Conservation (phyloP, 2,113 vertebrate species). For the Chelonoidis abingdonii region DNA sequence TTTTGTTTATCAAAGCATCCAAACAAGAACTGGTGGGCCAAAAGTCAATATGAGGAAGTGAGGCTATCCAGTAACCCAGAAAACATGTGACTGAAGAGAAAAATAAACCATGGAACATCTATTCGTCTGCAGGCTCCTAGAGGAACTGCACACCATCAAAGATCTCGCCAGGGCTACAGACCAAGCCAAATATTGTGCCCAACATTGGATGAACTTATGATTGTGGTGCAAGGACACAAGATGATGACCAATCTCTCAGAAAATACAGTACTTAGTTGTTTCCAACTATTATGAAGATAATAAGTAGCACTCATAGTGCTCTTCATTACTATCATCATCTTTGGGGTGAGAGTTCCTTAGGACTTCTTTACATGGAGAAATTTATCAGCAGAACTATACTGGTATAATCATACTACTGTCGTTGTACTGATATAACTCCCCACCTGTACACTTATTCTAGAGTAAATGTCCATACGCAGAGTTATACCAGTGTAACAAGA, state of each 20-base stretch:
- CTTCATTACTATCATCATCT: slow-evolving; percentile 12
- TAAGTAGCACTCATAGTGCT: background rate
- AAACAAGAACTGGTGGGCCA: background rate
- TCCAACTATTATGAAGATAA: background rate
- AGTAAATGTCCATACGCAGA: background rate
- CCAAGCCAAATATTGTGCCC: background rate
- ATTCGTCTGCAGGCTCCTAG: background rate
- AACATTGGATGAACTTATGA: background rate
- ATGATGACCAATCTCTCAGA: background rate
- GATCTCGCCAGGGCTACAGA: background rate
- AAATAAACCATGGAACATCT: background rate
- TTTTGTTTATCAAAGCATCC: too few species aligned
- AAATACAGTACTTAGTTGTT: background rate
- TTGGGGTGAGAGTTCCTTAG: background rate
- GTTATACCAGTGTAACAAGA: background rate
- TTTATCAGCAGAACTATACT: background rate
- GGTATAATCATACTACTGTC: background rate
- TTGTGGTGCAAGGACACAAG: too few species aligned
- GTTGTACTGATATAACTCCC: background rate
- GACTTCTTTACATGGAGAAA: background rate
- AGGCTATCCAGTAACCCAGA: background rate
- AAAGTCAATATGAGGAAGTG: background rate
- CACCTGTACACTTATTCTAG: background rate
- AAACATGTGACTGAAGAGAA: too few species aligned
- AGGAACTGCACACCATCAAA: background rate